phyloP scores from a whole-genome alignment of 1,140 invertebrate species.

The Drosophila murphyi region DNA sequence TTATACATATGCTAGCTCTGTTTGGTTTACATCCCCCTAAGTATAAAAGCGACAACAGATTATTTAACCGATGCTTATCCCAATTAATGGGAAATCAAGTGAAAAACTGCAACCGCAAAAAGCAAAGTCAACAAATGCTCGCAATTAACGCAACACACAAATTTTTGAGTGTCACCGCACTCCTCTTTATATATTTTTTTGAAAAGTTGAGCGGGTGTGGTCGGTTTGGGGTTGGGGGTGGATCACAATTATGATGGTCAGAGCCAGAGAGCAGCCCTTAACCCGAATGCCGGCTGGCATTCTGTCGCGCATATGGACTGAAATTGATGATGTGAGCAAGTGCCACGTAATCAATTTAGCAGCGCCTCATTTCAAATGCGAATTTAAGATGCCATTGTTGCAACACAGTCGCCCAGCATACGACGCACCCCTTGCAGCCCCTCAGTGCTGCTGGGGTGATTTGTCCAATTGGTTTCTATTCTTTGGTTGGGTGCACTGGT shows the following conservation, averaged over 20 bases:
- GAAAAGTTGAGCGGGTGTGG: conserved; percentile 32
- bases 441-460: conserved; percentile 14
- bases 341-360: conserved; percentile 80
- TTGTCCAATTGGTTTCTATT: conserved; percentile 6
- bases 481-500: not conserved
- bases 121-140: conserved; percentile 71
- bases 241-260: conserved; percentile 11
- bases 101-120: conserved; percentile 43
- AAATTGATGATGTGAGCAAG: conserved; percentile 79
- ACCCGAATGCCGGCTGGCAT: conserved; percentile 39
- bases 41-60: not conserved
- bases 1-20: not conserved
- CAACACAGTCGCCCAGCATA: conserved; percentile 12
- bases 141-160: conserved; percentile 72
- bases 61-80: conserved; percentile 42
- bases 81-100: conserved; percentile 48
- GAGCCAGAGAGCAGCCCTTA: conserved; percentile 27
- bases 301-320: conserved; percentile 68
- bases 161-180: conserved; percentile 67
- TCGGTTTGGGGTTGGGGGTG: not conserved
- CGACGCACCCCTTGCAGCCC: conserved; percentile 17
- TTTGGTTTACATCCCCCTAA: not conserved
- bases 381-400: conserved; percentile 79
- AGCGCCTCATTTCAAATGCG: conserved; percentile 70
- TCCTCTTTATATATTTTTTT: conserved; percentile 14